These are phyloP conservation scores for Lepidonotus clava DNA, from an alignment of 2,888 invertebrate species.

Conservation along the genomic window DNA sequence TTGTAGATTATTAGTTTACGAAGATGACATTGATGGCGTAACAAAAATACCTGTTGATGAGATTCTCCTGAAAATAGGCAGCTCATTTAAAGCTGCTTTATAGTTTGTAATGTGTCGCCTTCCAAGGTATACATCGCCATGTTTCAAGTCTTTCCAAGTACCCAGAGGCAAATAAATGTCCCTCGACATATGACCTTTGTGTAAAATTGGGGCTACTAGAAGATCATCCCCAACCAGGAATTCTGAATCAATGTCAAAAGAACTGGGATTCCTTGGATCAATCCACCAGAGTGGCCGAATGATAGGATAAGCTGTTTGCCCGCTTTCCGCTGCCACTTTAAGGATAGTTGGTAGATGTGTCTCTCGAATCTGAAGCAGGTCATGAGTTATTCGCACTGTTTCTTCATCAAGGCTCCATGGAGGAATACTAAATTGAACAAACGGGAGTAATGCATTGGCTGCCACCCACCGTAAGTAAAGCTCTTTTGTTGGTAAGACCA, in stretches of 20 bases:
- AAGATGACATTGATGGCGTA: too few species aligned
- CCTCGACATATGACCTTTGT: slow-evolving; percentile 70
- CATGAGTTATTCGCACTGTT: slow-evolving; percentile 67
- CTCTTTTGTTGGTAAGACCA: slow-evolving; percentile 67
- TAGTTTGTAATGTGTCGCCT: slow-evolving; percentile 54
- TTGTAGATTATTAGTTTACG: too few species aligned
- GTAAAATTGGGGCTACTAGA: slow-evolving; percentile 78
- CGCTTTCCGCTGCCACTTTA: slow-evolving; percentile 66
- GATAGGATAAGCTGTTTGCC: slow-evolving; percentile 85
- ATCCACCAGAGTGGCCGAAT: slow-evolving; percentile 94
- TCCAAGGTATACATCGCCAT: slow-evolving; percentile 49
- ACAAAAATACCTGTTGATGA: too few species aligned
- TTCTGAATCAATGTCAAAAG: slow-evolving; percentile 89
- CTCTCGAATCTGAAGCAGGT: slow-evolving; percentile 67
- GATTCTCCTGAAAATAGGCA: slow-evolving; percentile 60
- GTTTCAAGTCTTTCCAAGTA: slow-evolving; percentile 49
- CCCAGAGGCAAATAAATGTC: slow-evolving; percentile 72
- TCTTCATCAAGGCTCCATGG: slow-evolving; percentile 81
- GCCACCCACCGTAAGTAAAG: slow-evolving; percentile 87
- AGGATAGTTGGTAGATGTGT: slow-evolving; percentile 67
- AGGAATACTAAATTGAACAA: slow-evolving; percentile 89
- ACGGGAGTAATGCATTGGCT: slow-evolving; percentile 92
- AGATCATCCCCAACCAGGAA: slow-evolving; percentile 76
- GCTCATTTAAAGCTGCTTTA: slow-evolving; percentile 57
- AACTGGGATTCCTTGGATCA: slow-evolving; percentile 89